A percentile compares a stretch with the other conserved stretches of the same genome.
phyloP scores from a whole-genome alignment of 2,113 vertebrate species.

The Hypomesus transpacificus region DNA sequence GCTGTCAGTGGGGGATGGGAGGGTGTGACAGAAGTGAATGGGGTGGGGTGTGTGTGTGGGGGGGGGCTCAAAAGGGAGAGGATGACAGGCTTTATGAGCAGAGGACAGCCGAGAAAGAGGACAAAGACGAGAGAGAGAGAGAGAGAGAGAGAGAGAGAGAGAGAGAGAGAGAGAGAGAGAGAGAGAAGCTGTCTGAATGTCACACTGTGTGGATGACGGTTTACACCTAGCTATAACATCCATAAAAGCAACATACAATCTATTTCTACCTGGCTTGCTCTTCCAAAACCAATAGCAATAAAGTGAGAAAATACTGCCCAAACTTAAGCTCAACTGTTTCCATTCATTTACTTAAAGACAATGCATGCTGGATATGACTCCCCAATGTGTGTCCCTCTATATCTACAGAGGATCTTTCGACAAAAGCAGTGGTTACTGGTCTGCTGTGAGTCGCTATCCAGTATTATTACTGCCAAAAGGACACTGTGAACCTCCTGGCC shows the following conservation, averaged over 20 bases:
- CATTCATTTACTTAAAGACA: too few relatives aligned
- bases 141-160: neutral
- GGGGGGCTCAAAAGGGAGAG: neutral
- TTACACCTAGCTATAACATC: neutral
- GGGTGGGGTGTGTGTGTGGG: slow-evolving; percentile 33
- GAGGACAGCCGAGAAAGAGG: neutral
- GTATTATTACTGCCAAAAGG: too few relatives aligned
- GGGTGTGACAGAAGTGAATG: slow-evolving; percentile 19
- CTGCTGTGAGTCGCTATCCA: too few relatives aligned
- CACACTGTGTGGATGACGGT: neutral
- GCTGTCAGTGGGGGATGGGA: slow-evolving; percentile 42
- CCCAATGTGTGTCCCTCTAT: too few relatives aligned
- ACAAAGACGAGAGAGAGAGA: neutral
- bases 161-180: slow-evolving; percentile 19
- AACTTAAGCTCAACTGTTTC: too few relatives aligned
- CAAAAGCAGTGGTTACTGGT: too few relatives aligned
- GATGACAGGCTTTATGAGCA: neutral
- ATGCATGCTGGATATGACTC: too few relatives aligned
- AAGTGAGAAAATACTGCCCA: too few relatives aligned
- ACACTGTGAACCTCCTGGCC: too few relatives aligned
- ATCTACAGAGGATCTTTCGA: too few relatives aligned
- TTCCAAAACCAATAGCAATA: too few relatives aligned
- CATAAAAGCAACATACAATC: too few relatives aligned
- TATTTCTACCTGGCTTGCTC: neutral
- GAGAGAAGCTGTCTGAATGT: neutral